Evolutionary conservation across 2,113 vertebrate species (phyloP).

Genomic region (Microcebus jonahi): DNA sequence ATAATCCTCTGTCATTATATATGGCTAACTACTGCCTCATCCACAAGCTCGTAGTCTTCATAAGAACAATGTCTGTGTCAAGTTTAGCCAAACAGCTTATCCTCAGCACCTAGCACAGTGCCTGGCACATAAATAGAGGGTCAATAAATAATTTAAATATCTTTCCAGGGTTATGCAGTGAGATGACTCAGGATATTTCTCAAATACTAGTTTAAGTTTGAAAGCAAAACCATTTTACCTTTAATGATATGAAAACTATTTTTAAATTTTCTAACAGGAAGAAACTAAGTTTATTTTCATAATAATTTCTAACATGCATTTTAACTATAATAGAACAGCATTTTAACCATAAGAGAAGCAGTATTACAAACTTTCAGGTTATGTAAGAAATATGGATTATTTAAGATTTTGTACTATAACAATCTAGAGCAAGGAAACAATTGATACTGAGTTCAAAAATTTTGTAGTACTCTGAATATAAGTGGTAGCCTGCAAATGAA

Average conservation of each 20-base stretch:
- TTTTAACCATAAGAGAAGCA: not conserved
- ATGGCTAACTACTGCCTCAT: not conserved
- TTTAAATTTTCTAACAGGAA: not conserved
- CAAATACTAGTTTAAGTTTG: not conserved
- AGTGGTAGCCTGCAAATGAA: not conserved
- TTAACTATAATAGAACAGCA: not conserved
- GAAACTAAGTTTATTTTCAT: not conserved
- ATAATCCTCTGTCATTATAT: not conserved
- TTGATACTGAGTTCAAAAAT: not conserved
- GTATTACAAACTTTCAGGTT: not conserved
- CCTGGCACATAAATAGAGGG: not conserved
- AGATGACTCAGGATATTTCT: not conserved
- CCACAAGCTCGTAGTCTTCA: not conserved
- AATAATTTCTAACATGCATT: not conserved
- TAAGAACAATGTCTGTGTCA: not conserved
- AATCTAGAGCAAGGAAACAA: not conserved
- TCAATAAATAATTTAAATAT: not conserved
- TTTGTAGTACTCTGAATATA: not conserved
- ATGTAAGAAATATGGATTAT: not conserved
- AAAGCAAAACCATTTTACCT: not conserved
- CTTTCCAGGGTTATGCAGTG: not conserved
- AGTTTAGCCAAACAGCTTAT: not conserved
- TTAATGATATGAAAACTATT: not conserved
- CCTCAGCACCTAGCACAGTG: not conserved
- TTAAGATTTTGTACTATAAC: not conserved